Evolutionary conservation across 1,140 invertebrate genomes (phyloP), one percentile per base, ranked within the genome.

Genomic region (Drosophila arawakana): DNA sequence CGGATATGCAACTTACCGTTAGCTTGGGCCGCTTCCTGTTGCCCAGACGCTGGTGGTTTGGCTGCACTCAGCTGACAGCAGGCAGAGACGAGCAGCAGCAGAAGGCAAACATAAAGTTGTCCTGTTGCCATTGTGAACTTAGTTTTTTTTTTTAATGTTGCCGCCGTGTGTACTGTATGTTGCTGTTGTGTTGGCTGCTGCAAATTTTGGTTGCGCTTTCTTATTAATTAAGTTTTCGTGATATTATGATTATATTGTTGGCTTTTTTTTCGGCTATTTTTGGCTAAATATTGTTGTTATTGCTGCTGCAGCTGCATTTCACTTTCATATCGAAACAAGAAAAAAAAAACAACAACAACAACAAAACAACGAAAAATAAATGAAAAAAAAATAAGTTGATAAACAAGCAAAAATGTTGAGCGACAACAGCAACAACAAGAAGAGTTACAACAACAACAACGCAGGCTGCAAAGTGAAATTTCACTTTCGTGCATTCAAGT

Each of bases 391-490:
- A 57, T 58, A 59, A 81, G 66, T 73, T 60, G 66, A 73, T 66
- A 58, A 55, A 41, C 69, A 43, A 34, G 69, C 69, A 57, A 59
- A 65, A 71, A 71, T 65, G 46, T 46, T 57, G 65, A 71, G 62
- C 57, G 58, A 76, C 68, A 46, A 61, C 69, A 65, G 30, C 58
- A 66, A 47, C 60, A 43, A 39, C 58, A 54, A n/a, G 54, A 41
- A 6, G 52, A 57, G 34, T 70, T 43, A 46, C 55, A 35, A 13
- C 50, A 39, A 37, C 52, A 61, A 25, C 63, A 73, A 30, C 58
- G 43, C 49, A 54, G 66, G 67, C 81, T 67, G 71, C 78, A 73
- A 70, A 86, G 83, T 83, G 83, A 86, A 86, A 86, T 88, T 86
- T 86, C 73, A 77, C 83, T 85, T 85, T 85, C 59, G 75, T 73